A percentile compares a stretch with the other conserved stretches of the same genome.
phyloP scores from a whole-genome alignment of 2,113 vertebrate genomes.

The Colaptes auratus region DNA sequence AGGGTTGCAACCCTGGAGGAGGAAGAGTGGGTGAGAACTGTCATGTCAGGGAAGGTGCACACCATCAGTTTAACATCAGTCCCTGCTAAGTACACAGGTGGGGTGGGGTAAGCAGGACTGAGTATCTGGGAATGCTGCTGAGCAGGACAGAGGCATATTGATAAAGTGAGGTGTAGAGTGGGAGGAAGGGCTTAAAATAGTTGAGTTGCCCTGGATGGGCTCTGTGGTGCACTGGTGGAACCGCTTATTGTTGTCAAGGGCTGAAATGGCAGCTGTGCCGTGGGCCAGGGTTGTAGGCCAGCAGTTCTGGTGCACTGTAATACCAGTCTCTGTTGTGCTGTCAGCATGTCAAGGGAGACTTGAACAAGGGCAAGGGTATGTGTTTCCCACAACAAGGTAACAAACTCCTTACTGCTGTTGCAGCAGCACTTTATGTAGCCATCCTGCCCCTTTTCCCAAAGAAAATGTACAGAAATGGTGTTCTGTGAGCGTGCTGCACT shows the following conservation, averaged over 20 bases:
- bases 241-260: neutral
- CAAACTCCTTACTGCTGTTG: neutral
- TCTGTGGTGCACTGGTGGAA: neutral
- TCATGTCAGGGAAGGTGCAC: neutral
- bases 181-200: slow-evolving; percentile 16
- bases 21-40: neutral
- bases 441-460: neutral
- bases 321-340: neutral
- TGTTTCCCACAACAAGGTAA: neutral
- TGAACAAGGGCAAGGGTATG: neutral
- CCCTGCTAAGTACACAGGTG: neutral
- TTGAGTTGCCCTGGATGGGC: neutral
- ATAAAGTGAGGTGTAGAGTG: neutral
- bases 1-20: neutral
- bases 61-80: neutral
- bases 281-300: neutral
- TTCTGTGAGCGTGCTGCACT: neutral
- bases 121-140: neutral
- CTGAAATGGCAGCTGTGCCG: neutral
- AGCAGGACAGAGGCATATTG: neutral
- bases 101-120: neutral
- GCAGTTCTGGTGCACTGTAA: neutral
- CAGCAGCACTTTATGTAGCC: neutral
- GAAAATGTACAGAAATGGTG: neutral
- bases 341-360: neutral